Evolutionary conservation across 1,140 invertebrate genomes (phyloP), one percentile per base, ranked within the genome.

Genomic region (Contarinia nasturtii): DNA sequence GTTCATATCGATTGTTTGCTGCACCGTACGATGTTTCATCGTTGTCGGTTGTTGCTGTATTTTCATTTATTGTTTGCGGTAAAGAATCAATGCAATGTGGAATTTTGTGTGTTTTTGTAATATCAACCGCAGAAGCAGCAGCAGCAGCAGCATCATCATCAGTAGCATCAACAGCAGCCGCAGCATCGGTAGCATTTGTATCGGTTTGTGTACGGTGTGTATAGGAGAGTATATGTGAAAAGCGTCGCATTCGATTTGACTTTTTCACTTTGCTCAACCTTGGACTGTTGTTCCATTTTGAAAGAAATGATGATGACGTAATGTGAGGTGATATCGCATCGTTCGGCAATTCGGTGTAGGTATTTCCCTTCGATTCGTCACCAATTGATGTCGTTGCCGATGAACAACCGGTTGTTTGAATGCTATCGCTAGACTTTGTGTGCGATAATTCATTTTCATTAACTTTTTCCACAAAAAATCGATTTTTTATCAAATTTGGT

Each of bases 191-290:
- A 7, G 18, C 27, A 27, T 27, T 27, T 27, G 12, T 12, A 14
- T 38, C 36, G 12, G 14, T 7, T 33, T 43, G 17, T 14, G 18
- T 33, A 10, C 14, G 47, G 40, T 20, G 50, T 52, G 27, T 27
- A 37, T 64, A 58, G 37, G 56, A 57, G 12, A 64, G 51, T 43
- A 64, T 64, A 52, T 64, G 57, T 17, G 61, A 64, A 44, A 64
- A 57, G 20, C 61, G 54, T 22, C 61, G 55, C 54, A 63, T 61
- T 52, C 60, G 63, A 38, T 55, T 55, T 37, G 56, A 51, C 43
- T 49, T 63, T 52, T 50, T 48, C 17, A 41, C 7, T 45, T 54
- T 53, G 14, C 27, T 27, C 27, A 27, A 27, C 27, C 27, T 27
- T 27, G 27, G 27, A 27, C 27, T 27, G 27, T 8, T n/a, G n/a